phyloP scores from a whole-genome alignment of 2,888 invertebrate genomes.

The Ophion obscuratus region DNA sequence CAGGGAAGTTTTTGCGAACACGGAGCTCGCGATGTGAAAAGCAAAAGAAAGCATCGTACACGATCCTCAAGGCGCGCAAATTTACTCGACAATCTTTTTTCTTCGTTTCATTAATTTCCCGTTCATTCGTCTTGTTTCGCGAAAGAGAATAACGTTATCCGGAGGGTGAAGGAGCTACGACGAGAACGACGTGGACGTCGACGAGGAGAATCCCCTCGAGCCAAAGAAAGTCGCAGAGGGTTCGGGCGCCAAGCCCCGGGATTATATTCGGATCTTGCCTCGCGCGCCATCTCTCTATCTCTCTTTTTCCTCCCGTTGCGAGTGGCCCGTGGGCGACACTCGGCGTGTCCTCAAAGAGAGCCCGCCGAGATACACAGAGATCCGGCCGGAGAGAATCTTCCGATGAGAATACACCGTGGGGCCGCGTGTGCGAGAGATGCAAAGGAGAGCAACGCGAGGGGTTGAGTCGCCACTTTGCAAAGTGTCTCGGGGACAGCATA shows the following conservation, averaged over 20 bases:
- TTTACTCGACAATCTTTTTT: background rate
- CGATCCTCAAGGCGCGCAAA: background rate
- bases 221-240: constrained; percentile 52
- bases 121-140: constrained; percentile 21
- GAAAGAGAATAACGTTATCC: constrained; percentile 2
- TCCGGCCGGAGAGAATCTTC: background rate
- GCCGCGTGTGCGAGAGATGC: too few relatives aligned
- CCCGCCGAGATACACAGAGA: too few relatives aligned
- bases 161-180: background rate
- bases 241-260: constrained; percentile 29
- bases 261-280: constrained; percentile 59
- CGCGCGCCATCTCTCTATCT: constrained; percentile 9
- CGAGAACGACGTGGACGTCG: background rate
- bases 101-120: constrained; percentile 49
- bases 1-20: too few relatives aligned
- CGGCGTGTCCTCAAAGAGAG: constrained; percentile 44
- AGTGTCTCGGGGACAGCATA: constrained; percentile 68
- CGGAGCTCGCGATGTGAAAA: background rate
- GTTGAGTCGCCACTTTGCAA: constrained; percentile 57
- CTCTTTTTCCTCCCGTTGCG: background rate
- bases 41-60: background rate
- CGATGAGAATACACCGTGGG: background rate
- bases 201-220: constrained; percentile 33
- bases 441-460: constrained; percentile 14
- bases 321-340: constrained; percentile 49